Evolutionary conservation across 1,140 invertebrate genomes (phyloP).

Genomic region (Drosophila sulfurigaster): DNA sequence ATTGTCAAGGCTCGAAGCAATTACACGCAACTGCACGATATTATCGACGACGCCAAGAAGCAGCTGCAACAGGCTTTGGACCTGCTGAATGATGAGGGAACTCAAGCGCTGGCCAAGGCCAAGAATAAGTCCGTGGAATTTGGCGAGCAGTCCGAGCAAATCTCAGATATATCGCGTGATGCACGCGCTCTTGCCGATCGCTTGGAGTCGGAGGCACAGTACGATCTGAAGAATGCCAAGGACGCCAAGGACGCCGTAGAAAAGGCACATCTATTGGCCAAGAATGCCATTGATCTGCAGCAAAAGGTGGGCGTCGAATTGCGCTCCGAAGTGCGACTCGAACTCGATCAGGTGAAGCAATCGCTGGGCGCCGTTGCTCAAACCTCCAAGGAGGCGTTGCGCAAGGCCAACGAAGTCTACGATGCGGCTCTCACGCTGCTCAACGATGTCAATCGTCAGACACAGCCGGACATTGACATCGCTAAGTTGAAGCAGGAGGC

Average conservation of each 20-base stretch:
- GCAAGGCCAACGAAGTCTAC: conserved; percentile 90
- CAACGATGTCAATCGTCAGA: conserved; percentile 90
- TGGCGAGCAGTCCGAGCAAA: conserved; percentile 95
- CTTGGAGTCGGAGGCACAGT: conserved; percentile 91
- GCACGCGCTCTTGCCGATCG: conserved; percentile 92
- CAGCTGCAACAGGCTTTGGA: conserved; percentile 90
- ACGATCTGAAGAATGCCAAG: conserved; percentile 91
- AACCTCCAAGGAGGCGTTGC: conserved; percentile 89
- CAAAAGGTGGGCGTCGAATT: conserved; percentile 91
- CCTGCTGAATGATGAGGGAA: conserved; percentile 92
- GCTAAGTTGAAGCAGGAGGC: conserved; percentile 89
- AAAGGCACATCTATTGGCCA: conserved; percentile 92
- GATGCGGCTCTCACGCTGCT: conserved; percentile 92
- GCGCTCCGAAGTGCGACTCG: conserved; percentile 86
- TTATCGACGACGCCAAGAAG: conserved; percentile 90
- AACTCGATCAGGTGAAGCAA: conserved; percentile 87
- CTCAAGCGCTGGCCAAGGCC: conserved; percentile 91
- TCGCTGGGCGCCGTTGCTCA: conserved; percentile 89
- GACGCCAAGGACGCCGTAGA: conserved; percentile 93
- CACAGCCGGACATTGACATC: conserved; percentile 91
- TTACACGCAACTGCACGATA: conserved; percentile 90
- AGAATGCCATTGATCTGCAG: conserved; percentile 92
- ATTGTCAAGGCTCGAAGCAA: conserved; percentile 88
- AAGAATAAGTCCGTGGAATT: conserved; percentile 93
- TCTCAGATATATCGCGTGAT: conserved; percentile 95